These are phyloP conservation scores for Agrypnia vestita DNA, from an alignment of 1,140 invertebrate genomes.

Conservation along the genomic window DNA sequence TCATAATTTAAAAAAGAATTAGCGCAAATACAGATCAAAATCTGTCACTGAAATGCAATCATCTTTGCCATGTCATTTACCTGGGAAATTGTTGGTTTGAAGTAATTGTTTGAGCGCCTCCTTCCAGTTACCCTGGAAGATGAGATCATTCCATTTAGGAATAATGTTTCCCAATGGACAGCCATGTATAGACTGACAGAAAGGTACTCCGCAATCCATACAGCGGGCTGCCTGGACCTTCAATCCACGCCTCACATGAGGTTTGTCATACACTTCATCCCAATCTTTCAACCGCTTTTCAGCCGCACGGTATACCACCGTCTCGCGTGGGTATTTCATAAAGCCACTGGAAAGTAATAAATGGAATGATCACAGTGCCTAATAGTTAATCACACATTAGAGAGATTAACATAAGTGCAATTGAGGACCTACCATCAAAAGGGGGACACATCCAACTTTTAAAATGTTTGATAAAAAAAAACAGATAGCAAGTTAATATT, in stretches of 20 bases:
- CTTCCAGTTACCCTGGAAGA: slow-evolving; percentile 96
- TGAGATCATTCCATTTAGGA: slow-evolving; percentile 98
- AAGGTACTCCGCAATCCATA: slow-evolving; percentile 99
- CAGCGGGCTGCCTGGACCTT: slow-evolving; percentile 95
- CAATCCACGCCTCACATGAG: slow-evolving; percentile 89
- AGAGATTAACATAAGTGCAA: too few species aligned
- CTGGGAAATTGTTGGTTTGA: slow-evolving; percentile 99
- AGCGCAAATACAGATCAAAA: too few species aligned
- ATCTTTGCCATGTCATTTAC: slow-evolving; percentile 63
- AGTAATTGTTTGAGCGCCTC: slow-evolving; percentile 96
- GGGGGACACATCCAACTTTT: too few species aligned
- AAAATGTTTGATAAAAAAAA: too few species aligned
- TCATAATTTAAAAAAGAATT: too few species aligned
- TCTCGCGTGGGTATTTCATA: slow-evolving; percentile 95
- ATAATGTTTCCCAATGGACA: slow-evolving; percentile 99
- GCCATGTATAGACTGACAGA: slow-evolving; percentile 96
- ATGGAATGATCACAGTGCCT: too few species aligned
- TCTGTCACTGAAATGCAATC: too few species aligned
- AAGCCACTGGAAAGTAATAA: slow-evolving; percentile 80
- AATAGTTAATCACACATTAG: too few species aligned
- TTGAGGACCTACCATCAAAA: too few species aligned
- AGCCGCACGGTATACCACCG: slow-evolving; percentile 86
- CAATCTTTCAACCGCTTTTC: slow-evolving; percentile 93
- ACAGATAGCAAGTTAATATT: too few species aligned
- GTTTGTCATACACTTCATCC: slow-evolving; percentile 96